Evolutionary conservation across 92 coral and sea anemone species (phyloP), one percentile per base, ranked within the genome.

Genomic region (Epizoanthus stellaris): DNA sequence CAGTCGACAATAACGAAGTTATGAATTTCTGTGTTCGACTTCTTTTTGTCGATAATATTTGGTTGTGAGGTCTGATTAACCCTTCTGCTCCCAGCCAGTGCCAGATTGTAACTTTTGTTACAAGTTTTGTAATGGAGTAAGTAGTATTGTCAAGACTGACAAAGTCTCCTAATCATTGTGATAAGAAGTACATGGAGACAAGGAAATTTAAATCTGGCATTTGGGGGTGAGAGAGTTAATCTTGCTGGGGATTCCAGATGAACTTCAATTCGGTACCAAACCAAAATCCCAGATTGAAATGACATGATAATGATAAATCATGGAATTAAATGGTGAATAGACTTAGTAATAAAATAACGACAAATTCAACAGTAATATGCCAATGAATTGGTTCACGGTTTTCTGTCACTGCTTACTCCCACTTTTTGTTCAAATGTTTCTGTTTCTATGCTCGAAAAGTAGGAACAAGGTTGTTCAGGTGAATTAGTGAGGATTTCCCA

Each of bases 311-410:
- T 42, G 10, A 43, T 1, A 16, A 60, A 40, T 77, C 70, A 10
- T 57, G 60, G 16, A 77, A 77, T n/a, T 7, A 34, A 79, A 42
- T 62, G 70, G 70, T 63, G 53, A 42, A 79, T 61, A 13, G 67
- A 63, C 83, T 79, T 63, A 79, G 70, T 23, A 64, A 23, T 63
- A 20, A 12, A 63, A 61, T 79, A 16, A 62, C 45, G 30, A 36
- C 54, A 30, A 79, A 79, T 62, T 63, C 73, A 63, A 63, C 57
- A 62, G 83, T 56, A 63, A 77, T 45, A 61, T 6, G 21, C 71
- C 54, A 62, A 17, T 20, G 67, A n/a, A n/a, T n/a, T n/a, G n/a
- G 72, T 63, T 40, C 83, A 62, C 71, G 60, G 83, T 79, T 79
- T 79, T 76, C 65, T 9, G 14, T 52, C 14, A 52, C 12, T 10